These are phyloP conservation scores for Alexandromys fortis DNA, from an alignment of 2,113 vertebrate species.

Conservation along the genomic window DNA sequence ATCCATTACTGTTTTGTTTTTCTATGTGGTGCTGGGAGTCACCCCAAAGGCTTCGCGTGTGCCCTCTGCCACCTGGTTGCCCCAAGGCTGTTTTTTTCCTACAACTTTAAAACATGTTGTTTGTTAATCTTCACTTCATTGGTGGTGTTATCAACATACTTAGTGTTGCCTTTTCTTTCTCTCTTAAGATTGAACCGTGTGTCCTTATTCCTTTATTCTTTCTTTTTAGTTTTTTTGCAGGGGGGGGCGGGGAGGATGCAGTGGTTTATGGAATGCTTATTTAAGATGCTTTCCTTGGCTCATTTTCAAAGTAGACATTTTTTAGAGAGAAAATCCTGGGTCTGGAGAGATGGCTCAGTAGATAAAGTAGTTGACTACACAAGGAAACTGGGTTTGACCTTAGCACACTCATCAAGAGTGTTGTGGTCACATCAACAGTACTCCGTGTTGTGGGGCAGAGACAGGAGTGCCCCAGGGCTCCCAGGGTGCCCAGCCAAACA, in stretches of 20 bases:
- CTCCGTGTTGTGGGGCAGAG: neutral
- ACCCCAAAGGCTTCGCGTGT: accelerated
- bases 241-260: neutral
- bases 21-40: neutral
- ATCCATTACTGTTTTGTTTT: neutral
- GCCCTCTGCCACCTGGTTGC: neutral
- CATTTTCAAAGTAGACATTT: neutral
- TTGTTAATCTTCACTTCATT: neutral
- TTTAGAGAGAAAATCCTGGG: neutral
- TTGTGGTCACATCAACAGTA: neutral
- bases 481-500: neutral
- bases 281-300: neutral
- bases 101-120: neutral
- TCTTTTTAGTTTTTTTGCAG: neutral
- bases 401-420: neutral
- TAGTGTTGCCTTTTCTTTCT: neutral
- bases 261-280: neutral
- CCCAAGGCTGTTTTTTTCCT: neutral
- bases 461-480: neutral
- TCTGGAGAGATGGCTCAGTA: too few species aligned
- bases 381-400: neutral
- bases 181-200: neutral
- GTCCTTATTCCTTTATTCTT: neutral
- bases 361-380: too few species aligned
- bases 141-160: neutral